Percentiles rank a stretch among this genome's conserved stretches.
Conservation (phyloP, 2,888 invertebrate species). For the Cordilura impudica region DNA sequence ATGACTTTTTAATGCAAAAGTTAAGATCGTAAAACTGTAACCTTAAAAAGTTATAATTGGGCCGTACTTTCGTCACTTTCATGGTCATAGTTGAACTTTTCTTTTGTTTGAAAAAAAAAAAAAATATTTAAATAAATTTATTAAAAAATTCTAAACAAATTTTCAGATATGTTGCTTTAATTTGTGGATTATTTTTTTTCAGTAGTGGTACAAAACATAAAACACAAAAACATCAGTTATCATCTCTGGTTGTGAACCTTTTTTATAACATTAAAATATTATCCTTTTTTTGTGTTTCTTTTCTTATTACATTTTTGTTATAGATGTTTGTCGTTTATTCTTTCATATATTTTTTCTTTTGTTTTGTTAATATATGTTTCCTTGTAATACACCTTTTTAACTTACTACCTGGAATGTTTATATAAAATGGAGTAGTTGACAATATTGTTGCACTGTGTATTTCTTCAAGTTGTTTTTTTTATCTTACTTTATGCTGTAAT, state of each 20-base stretch:
- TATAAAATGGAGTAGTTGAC: conserved; percentile 46
- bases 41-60: too few relatives aligned
- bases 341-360: conserved; percentile 8
- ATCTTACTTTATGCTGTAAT: neutral
- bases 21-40: too few relatives aligned
- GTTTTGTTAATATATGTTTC: conserved; percentile 50
- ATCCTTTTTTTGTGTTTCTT: neutral
- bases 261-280: conserved; percentile 12
- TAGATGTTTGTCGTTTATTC: conserved; percentile 26
- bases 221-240: too few relatives aligned
- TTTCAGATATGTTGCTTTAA: too few relatives aligned
- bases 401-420: conserved; percentile 44
- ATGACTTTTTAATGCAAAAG: too few relatives aligned
- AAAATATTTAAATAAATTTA: too few relatives aligned
- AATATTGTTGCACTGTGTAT: neutral
- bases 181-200: too few relatives aligned
- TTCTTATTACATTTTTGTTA: conserved; percentile 6
- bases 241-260: conserved; percentile 39
- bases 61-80: too few relatives aligned
- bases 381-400: conserved; percentile 31
- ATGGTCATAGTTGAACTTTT: too few relatives aligned
- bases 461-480: neutral
- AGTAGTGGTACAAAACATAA: too few relatives aligned
- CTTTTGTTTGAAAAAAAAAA: too few relatives aligned
- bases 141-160: too few relatives aligned